phyloP scores from a whole-genome alignment of 2,113 vertebrate genomes.

The Cynoglossus semilaevis region DNA sequence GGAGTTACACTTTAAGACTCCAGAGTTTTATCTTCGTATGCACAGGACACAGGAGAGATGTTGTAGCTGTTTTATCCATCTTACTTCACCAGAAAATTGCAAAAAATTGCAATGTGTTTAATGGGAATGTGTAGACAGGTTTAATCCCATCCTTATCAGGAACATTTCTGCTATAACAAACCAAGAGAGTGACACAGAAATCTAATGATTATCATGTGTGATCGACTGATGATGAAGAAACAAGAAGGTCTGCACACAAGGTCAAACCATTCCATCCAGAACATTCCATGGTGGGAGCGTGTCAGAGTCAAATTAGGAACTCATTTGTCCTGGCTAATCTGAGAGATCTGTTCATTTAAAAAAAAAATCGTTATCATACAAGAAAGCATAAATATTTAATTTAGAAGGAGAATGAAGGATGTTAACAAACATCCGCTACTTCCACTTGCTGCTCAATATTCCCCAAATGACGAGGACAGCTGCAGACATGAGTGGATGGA shows the following conservation, averaged over 20 bases:
- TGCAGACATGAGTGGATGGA: conserved; percentile 18
- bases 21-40: no score
- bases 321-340: not conserved
- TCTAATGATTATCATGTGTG: no score
- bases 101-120: no score
- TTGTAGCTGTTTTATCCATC: no score
- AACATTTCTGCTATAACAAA: no score
- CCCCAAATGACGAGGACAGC: conserved; percentile 7
- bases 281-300: not conserved
- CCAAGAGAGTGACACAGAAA: no score
- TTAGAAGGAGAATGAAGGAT: conserved; percentile 21
- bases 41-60: no score
- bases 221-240: no score
- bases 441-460: conserved; percentile 10
- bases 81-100: no score
- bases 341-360: not conserved
- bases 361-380: not conserved
- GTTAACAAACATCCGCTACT: conserved; percentile 21
- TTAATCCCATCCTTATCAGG: no score
- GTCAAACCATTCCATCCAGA: not conserved
- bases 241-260: not conserved
- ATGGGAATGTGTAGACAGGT: no score
- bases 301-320: conserved; percentile 16
- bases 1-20: not conserved
- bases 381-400: conserved; percentile 40